Percentiles rank a stretch among this genome's conserved stretches.
Conservation (phyloP, 2,888 invertebrate genomes). For the Brenthis hecate region DNA sequence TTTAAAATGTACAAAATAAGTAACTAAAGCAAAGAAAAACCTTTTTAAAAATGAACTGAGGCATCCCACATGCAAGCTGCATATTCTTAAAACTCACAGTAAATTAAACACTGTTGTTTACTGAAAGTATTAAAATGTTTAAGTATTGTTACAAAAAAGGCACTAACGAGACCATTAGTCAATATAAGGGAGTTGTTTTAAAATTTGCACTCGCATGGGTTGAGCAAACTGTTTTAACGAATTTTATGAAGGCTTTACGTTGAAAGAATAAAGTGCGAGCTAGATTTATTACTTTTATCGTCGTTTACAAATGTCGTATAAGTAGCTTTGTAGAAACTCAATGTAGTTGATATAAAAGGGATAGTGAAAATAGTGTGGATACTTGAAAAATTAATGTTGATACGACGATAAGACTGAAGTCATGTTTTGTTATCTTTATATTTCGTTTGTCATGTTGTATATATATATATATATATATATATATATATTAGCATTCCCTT, state of each 20-base stretch:
- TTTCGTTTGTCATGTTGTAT: no score
- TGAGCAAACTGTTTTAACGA: conserved; percentile 22
- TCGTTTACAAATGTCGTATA: neutral
- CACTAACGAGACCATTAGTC: conserved; percentile 22
- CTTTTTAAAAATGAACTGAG: conserved; percentile 7
- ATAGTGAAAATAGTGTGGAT: no score
- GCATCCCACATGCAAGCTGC: conserved; percentile 11
- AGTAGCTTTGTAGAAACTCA: no score
- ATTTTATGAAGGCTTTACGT: conserved; percentile 11
- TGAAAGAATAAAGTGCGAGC: conserved; percentile 3
- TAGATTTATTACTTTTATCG: neutral
- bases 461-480: no score
- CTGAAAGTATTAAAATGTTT: conserved; percentile 22
- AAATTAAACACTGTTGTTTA: conserved; percentile 20
- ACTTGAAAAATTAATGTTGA: no score
- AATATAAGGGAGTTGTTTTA: conserved; percentile 21
- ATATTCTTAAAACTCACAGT: conserved; percentile 15
- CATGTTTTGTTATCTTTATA: no score
- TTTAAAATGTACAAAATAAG: conserved; percentile 7
- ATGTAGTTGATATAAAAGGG: no score
- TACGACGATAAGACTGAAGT: no score
- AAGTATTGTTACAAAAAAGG: conserved; percentile 26
- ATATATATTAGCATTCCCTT: no score
- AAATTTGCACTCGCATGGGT: conserved; percentile 23
- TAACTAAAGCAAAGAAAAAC: conserved; percentile 17